Percentiles rank a stretch among this genome's conserved stretches.
Conservation (phyloP, 2,113 vertebrate species). For the Neolamprologus cancellatus region DNA sequence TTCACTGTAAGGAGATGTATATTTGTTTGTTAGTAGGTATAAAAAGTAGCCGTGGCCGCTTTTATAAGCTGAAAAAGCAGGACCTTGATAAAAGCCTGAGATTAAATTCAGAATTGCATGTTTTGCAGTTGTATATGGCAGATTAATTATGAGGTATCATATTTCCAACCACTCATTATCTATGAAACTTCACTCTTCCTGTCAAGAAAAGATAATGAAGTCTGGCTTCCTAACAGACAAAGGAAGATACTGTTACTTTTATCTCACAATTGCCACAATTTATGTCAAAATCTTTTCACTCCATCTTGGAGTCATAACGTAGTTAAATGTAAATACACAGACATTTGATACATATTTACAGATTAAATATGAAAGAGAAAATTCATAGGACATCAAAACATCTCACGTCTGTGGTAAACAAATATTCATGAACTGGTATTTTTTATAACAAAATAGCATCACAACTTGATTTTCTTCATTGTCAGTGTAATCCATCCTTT, state of each 20-base stretch:
- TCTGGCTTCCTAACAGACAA: neutral
- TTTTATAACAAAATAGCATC: neutral
- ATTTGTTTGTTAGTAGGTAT: neutral
- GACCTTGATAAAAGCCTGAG: neutral
- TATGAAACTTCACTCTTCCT: neutral
- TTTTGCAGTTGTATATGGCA: neutral
- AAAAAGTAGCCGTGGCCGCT: neutral
- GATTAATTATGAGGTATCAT: neutral
- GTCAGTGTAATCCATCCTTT: neutral
- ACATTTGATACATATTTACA: neutral
- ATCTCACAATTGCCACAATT: neutral
- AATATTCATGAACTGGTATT: neutral
- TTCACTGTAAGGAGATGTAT: slow-evolving; percentile 82
- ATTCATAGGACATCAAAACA: neutral
- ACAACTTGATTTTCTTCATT: neutral
- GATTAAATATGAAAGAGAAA: neutral
- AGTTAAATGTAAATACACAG: neutral
- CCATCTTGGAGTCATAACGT: neutral
- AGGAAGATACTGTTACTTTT: neutral
- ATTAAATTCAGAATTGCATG: neutral
- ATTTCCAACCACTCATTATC: neutral
- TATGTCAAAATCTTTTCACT: neutral
- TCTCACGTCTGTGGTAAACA: neutral
- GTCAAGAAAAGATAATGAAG: neutral
- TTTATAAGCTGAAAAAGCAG: neutral